Conservation (phyloP, 1,140 invertebrate genomes). For the Hesperophylax magnus region DNA sequence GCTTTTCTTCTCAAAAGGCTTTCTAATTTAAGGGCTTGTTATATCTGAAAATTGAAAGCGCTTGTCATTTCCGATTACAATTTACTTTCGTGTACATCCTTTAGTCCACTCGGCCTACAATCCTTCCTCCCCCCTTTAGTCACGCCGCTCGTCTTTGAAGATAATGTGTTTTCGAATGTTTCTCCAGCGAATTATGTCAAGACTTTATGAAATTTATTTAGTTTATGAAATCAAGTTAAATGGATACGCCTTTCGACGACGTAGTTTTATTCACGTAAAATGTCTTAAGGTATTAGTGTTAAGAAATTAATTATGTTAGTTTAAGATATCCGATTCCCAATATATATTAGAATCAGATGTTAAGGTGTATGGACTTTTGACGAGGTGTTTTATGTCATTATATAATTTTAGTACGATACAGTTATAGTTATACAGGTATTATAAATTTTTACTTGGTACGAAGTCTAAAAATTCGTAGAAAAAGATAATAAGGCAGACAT, state of each 20-base stretch:
- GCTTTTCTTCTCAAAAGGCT: slow-evolving; percentile 62
- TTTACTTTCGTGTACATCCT: slow-evolving; percentile 37
- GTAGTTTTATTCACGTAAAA: background rate
- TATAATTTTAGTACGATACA: too few species aligned
- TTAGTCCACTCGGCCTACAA: background rate
- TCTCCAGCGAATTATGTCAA: background rate
- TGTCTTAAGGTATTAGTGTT: background rate
- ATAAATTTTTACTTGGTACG: too few species aligned
- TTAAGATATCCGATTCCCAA: too few species aligned
- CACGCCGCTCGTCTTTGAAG: background rate
- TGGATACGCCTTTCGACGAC: background rate
- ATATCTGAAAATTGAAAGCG: slow-evolving; percentile 56
- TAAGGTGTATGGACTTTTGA: too few species aligned
- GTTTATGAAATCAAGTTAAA: background rate
- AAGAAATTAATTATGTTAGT: too few species aligned
- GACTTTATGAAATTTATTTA: too few species aligned
- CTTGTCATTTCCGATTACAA: slow-evolving; percentile 56
- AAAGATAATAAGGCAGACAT: too few species aligned
- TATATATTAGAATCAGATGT: too few species aligned
- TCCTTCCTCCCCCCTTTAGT: too few species aligned
- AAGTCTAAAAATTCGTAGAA: too few species aligned
- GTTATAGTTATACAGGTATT: too few species aligned
- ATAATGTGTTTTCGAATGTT: slow-evolving; percentile 29
- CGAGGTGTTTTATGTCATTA: too few species aligned
- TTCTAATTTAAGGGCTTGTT: slow-evolving; percentile 48